Evolutionary conservation across 2,888 invertebrate species (phyloP), one percentile per base, ranked within the genome.

Genomic region (Himalopsyche tibetana): DNA sequence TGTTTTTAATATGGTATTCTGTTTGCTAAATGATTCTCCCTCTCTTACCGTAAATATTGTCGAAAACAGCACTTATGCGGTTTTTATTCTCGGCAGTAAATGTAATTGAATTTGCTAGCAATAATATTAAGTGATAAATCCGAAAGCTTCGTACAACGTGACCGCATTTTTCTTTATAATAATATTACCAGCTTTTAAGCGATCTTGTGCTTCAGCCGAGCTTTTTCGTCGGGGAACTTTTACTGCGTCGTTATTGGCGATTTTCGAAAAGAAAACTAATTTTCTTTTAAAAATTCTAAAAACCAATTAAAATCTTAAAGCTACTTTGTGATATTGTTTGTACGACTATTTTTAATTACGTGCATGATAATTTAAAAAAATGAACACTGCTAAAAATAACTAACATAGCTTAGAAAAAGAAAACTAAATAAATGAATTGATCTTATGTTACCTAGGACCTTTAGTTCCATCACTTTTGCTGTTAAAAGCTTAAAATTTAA

Each of bases 71-170:
- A 74, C 74, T 74, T 74, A 12, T 74, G 74, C 36, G 74, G 74
- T 74, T 74, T 74, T 74, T 74, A 74, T 74, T 74, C 74, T 74
- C 74, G 36, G 74, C 74, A 74, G 74, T 74, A 74, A 74, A 74
- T 74, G 74, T 74, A 74, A 74, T 74, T 74, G 74, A 74, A 74
- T 74, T 74, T 74, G 74, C 74, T 38, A 74, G 74, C 74, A 74
- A 74, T 74, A 74, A 74, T 74, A 74, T 74, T 74, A 74, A 74
- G 74, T 74, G 74, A 74, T 74, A 74, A 74, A 74, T 74, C 74
- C 36, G 74, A 74, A 74, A 74, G 74, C 74, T 74, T 38, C 74
- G 74, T 74, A 74, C 36, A 74, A 74, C 74, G 74, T 74, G 74
- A 74, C 74, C 74, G 74, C 74, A 74, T 74, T 74, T 74, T 74